A percentile compares a stretch with the other conserved stretches of the same genome.
phyloP scores from a whole-genome alignment of 2,888 invertebrate genomes.

The Tetropium fuscum region DNA sequence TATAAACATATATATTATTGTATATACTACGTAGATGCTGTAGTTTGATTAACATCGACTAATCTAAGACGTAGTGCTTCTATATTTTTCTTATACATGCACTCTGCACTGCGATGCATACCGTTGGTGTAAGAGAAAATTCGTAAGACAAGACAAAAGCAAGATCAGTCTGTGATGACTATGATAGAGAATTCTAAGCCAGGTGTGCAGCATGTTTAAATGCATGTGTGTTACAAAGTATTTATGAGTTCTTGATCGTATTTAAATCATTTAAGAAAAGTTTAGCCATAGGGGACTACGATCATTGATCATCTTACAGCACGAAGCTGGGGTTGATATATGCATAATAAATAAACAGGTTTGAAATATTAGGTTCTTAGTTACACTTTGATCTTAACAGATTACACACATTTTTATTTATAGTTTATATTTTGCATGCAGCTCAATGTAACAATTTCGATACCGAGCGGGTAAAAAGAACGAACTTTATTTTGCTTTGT shows the following conservation, averaged over 20 bases:
- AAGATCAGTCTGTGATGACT: conserved; percentile 7
- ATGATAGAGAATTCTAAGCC: conserved; percentile 18
- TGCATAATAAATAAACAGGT: not conserved
- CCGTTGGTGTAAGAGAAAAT: conserved; percentile 11
- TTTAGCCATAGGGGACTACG: conserved; percentile 13
- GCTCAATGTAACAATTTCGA: too few species aligned
- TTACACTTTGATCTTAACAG: not conserved
- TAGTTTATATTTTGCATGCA: too few species aligned
- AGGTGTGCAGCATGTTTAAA: conserved; percentile 23
- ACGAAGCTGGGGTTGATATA: not conserved
- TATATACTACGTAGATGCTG: not conserved
- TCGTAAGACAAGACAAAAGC: not conserved
- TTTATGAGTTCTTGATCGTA: conserved; percentile 16
- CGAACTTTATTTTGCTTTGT: too few species aligned
- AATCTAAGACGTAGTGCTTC: conserved; percentile 1
- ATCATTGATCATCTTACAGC: conserved; percentile 13
- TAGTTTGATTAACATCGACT: conserved; percentile 8
- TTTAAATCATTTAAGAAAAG: conserved; percentile 22
- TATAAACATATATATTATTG: too few species aligned
- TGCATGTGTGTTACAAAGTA: conserved; percentile 19
- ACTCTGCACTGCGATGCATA: not conserved
- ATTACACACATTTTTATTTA: too few species aligned
- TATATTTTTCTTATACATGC: not conserved
- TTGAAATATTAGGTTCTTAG: not conserved
- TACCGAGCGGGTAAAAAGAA: too few species aligned